Base-by-base conservation (phyloP, 2,888 invertebrate genomes). In the Leucoma salicis region DNA sequence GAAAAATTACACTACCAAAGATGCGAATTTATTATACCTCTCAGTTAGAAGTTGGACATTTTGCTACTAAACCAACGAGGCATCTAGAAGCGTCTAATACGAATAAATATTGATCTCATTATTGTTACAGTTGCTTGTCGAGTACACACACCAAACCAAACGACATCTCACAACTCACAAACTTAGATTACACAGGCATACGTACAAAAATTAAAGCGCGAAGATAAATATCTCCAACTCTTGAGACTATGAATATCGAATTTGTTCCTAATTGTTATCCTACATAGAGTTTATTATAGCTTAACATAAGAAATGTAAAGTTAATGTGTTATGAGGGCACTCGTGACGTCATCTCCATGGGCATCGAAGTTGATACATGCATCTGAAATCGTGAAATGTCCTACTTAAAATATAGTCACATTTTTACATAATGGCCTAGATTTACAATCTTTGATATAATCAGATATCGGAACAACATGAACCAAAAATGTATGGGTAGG, bases 121-220 rank as follows among this genome's bases (percentile, higher is more conserved):
- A 55, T 53, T 46, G 47, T 47, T 44, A 27, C 32, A n/a, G 13
- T 21, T 31, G 14, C 18, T 21, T 14, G 7, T 37, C 35, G 43
- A 53, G 33, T 43, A 40, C 4, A 31, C 16, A 24, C 43, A 27
- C n/a, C 27, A 49, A 48, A 46, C 53, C 54, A 44, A 40, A 42
- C 43, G 42, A 53, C 21, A 21, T 21, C 53, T 59, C 58, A 54
- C 46, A 47, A 55, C 57, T 53, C 66, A 53, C 50, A 47, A 44
- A 60, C 53, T 49, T 57, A 54, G 39, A 51, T 54, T 53, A 55
- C 42, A 51, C 56, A 53, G 51, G 41, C 64, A 70, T 68, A 57
- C 66, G 57, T 74, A 77, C 65, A 75, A 78, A 86, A 82, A 79
- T 86, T 86, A 87, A 87, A 88, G 87, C 88, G 82, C 79, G 79